These are phyloP conservation scores for Ophonus ardosiacus DNA, from an alignment of 2,888 invertebrate species.

Conservation along the genomic window DNA sequence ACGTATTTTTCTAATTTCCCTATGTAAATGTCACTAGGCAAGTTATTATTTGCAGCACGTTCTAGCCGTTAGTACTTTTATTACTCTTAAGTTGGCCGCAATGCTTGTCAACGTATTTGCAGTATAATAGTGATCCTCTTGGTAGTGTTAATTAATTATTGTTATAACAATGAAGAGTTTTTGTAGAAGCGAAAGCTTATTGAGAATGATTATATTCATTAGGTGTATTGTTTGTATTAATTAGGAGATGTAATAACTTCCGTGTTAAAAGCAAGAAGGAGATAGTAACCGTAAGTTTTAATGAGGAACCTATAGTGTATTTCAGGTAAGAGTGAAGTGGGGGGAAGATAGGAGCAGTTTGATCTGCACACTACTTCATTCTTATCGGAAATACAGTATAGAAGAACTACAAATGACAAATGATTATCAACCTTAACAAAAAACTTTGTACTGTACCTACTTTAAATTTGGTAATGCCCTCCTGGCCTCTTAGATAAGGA, in stretches of 20 bases:
- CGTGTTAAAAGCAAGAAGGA: not conserved
- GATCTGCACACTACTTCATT: too few species aligned
- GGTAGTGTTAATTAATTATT: slow-evolving; percentile 34
- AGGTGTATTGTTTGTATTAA: slow-evolving; percentile 30
- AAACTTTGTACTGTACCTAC: too few species aligned
- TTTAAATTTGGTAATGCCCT: too few species aligned
- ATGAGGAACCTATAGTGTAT: too few species aligned
- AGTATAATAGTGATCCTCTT: slow-evolving; percentile 29
- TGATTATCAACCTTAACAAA: not conserved
- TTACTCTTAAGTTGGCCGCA: slow-evolving; percentile 1
- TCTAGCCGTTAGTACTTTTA: slow-evolving; percentile 8
- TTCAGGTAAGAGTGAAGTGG: too few species aligned
- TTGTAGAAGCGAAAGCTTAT: slow-evolving; percentile 18
- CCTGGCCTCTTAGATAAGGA: too few species aligned
- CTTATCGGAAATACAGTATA: too few species aligned
- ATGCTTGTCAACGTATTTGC: slow-evolving; percentile 21
- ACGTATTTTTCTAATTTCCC: slow-evolving; percentile 13
- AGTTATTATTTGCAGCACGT: slow-evolving; percentile 35
- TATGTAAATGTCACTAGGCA: slow-evolving; percentile 24
- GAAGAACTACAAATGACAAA: too few species aligned
- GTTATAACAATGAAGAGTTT: slow-evolving; percentile 17
- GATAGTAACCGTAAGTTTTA: not conserved
- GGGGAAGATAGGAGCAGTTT: too few species aligned
- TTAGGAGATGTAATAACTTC: slow-evolving; percentile 24
- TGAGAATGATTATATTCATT: slow-evolving; percentile 38